Base-by-base conservation (phyloP, 2,113 vertebrate genomes). In the Leptocoma aspasia region DNA sequence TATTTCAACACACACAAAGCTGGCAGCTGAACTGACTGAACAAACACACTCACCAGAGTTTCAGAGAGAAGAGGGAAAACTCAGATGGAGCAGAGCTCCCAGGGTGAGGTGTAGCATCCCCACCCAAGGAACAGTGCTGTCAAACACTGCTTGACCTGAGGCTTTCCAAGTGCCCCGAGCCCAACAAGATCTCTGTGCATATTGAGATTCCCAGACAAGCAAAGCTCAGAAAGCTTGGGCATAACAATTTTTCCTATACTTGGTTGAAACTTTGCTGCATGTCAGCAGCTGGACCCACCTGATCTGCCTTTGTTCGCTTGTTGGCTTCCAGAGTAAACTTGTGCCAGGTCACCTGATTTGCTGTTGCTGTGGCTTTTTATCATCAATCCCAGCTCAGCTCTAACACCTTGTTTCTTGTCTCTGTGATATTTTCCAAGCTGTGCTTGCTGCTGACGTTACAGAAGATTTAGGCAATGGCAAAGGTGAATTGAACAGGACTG, bases 321-420 rank as follows among this genome's bases (percentile, higher is more conserved):
- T 82, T 82, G 71, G 22, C 60, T 93, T 88, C 92, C 66, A 61
- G 66, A 69, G 49, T 24, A 88, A 93, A 90, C 68, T 89, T 31
- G 30, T 53, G 64, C 86, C 79, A 72, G 59, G 45, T 87, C 90
- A 92, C 79, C 86, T 82, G 63, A 91, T 88, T 92, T 97, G 76
- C 85, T 91, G 45, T 66, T 95, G 92, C 82, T 89, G 63, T 53
- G 83, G 95, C 49, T 78, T 82, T 95, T 68, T 87, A 54, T 77
- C 90, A 93, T 91, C 81, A 87, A 87, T 97, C 93, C 96, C 50
- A 86, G 83, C 76, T 79, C 92, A 95, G 41, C 64, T 89, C 61
- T 79, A 91, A 95, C 37, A 61, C 47, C 54, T 56, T 81, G 15
- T 75, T 96, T 91, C 76, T 94, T 82, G 39, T 90, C 75, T 86